These are phyloP conservation scores for Brachionus rotundiformis DNA, from an alignment of 1,140 invertebrate species.

Conservation along the genomic window DNA sequence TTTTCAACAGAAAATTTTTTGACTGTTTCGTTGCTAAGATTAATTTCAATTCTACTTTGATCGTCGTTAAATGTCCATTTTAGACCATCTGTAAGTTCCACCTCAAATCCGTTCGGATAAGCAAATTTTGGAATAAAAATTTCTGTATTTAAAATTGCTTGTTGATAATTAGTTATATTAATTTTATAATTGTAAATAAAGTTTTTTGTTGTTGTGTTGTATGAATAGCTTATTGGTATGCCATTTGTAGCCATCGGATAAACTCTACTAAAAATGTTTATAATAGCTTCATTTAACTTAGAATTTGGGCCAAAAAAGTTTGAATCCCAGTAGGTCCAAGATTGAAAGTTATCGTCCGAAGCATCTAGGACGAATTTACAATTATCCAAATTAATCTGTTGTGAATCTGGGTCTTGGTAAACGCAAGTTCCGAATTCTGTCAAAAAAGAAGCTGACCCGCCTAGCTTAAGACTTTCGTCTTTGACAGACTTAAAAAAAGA, in stretches of 20 bases:
- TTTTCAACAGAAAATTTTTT: not conserved
- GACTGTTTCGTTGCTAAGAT: not conserved
- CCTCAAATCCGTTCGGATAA: constrained; percentile 54
- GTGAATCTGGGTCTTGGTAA: constrained; percentile 45
- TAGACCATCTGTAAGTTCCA: not conserved
- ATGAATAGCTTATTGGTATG: constrained; percentile 52
- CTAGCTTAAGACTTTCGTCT: constrained; percentile 52
- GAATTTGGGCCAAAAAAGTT: constrained; percentile 32
- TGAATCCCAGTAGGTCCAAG: constrained; percentile 58
- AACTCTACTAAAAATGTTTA: constrained; percentile 53
- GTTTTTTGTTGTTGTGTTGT: constrained; percentile 41
- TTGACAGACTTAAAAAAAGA: constrained; percentile 53
- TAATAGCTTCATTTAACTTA: constrained; percentile 32
- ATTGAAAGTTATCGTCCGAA: constrained; percentile 55
- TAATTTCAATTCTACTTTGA: not conserved
- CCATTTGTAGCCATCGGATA: constrained; percentile 54
- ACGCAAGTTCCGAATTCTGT: constrained; percentile 57
- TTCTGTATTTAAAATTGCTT: constrained; percentile 53
- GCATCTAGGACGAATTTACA: constrained; percentile 54
- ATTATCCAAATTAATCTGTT: constrained; percentile 54
- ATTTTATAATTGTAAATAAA: constrained; percentile 53
- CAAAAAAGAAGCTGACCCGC: constrained; percentile 54
- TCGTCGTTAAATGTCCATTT: not conserved
- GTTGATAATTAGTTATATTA: not conserved
- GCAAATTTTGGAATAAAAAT: constrained; percentile 54